Evolutionary conservation across 2,888 invertebrate species (phyloP), one percentile per base, ranked within the genome.

Genomic region (Drosophila nigricruria): DNA sequence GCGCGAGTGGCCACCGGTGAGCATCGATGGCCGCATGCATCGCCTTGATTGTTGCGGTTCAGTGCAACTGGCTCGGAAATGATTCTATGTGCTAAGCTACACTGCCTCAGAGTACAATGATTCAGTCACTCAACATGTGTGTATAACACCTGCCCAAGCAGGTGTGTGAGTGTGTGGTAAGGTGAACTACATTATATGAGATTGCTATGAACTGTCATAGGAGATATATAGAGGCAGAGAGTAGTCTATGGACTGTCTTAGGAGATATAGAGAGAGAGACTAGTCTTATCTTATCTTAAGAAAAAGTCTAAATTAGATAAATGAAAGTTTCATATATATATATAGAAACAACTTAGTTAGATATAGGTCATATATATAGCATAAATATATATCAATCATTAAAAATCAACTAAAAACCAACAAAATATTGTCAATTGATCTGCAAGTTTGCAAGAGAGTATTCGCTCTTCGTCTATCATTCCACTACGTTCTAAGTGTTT

Each of bases 1-100:
- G 71, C 54, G 36, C 53, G n/a, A 77, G 45, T 65, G 60, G 60
- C 57, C 66, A 57, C 27, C 45, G 49, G 34, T 61, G 75, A 53
- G 63, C 75, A 79, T 74, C 70, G 58, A 58, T 74, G 53, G 61
- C 27, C 61, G 52, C 47, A 25, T 42, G 62, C 50, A 52, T 60
- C 57, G 74, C 77, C 84, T 74, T 83, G 87, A 86, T 82, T 78
- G 89, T 83, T 88, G 63, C 78, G 82, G 89, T 88, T 82, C 89
- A 86, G 87, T 86, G 84, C 71, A 74, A 75, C 38, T 70, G 54
- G 54, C 64, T 71, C 88, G 81, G 71, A 81, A 87, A 71, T 70
- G 40, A 68, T 54, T 56, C 36, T 43, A 56, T 58, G 20, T 34
- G 20, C 20, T 57, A 14, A 34, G 9, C 12, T 56, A 42, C 64